Base-by-base conservation (phyloP, 2,888 invertebrate species). In the Drosophila putrida region DNA sequence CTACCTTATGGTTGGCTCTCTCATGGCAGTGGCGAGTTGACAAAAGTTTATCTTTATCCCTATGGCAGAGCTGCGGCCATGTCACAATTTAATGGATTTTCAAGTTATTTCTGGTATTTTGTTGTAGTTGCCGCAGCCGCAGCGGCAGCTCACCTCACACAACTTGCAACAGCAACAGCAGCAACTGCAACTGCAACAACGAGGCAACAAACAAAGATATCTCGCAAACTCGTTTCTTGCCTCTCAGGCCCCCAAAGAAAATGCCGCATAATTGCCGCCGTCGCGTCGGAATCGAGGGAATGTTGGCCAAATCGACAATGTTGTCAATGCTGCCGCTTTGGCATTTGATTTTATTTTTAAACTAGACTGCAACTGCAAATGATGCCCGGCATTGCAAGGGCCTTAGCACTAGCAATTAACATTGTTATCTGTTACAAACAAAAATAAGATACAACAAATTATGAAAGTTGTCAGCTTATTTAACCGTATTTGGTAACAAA, bases 21-120 rank as follows among this genome's bases (percentile, higher is more conserved):
- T 20, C 11, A 6, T 31, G 36, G 15, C 51, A 43, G 49, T 35
- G 44, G 54, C 62, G 41, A 69, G 75, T 71, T 73, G 78, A 82
- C 75, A 75, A 77, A 77, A 78, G 72, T 80, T 88, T 80, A 82
- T 85, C 85, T 82, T 67, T 82, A 88, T 83, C 88, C 87, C 82
- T 75, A 55, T 65, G 55, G 35, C 51, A 36, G 46, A 46, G 10
- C 54, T 38, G 38, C 28, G 59, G 77, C 49, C 64, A 53, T 69
- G 72, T 65, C 58, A 61, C 80, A 71, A 83, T 85, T 88, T 85
- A 85, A 85, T 88, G 88, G 84, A 85, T 88, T 88, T 85, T 82
- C 86, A 82, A 88, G 84, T 85, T 85, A 85, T 85, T 85, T 85
- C 78, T 85, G 84, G 82, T 76, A 85, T 85, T 85, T 85, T 88